These are phyloP conservation scores for Manduca sexta DNA, from an alignment of 1,140 invertebrate genomes.

Conservation along the genomic window DNA sequence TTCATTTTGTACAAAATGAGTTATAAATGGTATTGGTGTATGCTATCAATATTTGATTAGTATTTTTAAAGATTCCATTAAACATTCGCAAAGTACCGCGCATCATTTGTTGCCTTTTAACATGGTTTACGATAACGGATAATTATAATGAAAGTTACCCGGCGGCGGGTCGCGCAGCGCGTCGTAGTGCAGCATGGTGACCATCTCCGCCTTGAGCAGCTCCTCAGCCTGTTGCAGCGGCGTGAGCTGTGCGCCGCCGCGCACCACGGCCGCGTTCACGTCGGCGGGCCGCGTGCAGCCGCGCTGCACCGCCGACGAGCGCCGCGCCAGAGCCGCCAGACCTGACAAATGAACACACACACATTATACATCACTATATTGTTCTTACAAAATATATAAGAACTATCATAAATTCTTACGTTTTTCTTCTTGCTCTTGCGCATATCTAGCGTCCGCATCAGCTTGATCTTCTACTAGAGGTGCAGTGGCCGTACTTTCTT, in stretches of 20 bases:
- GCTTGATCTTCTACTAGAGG: conserved; percentile 85
- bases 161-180: conserved; percentile 77
- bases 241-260: conserved; percentile 83
- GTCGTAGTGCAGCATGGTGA: conserved; percentile 96
- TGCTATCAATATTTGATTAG: no score
- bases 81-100: no score
- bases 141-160: conserved; percentile 16
- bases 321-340: conserved; percentile 80
- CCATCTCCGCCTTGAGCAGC: conserved; percentile 97
- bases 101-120: no score
- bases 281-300: conserved; percentile 89
- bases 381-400: no score
- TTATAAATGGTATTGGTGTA: no score
- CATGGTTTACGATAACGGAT: no score
- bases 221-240: conserved; percentile 97
- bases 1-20: no score
- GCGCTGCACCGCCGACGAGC: conserved; percentile 93
- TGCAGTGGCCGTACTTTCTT: conserved; percentile 54
- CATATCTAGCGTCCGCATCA: conserved; percentile 85
- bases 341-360: conserved; percentile 18
- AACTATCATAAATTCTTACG: conserved; percentile 56
- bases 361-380: no score
- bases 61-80: no score
- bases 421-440: conserved; percentile 77
- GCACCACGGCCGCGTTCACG: conserved; percentile 86